phyloP scores from a whole-genome alignment of 2,797 vertebrate species.

The Platyrinchus mystaceus region DNA sequence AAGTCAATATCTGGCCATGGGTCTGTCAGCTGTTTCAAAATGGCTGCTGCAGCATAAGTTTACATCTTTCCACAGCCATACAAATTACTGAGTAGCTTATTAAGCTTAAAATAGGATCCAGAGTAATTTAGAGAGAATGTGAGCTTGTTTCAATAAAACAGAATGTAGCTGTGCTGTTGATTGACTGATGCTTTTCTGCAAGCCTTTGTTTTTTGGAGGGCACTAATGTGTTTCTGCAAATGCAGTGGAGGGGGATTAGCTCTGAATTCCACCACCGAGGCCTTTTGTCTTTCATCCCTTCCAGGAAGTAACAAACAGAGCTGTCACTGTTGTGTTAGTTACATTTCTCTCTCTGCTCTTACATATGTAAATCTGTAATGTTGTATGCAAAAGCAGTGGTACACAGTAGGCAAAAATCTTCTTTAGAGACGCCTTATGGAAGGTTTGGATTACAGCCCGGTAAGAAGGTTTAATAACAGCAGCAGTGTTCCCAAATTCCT shows the following conservation, averaged over 20 bases:
- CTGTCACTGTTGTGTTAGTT: not conserved
- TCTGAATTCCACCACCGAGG: not conserved
- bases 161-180: not conserved
- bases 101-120: not conserved
- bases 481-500: conserved; percentile 11
- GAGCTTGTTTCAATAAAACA: not conserved
- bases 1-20: rapidly evolving
- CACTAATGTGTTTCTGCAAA: not conserved
- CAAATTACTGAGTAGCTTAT: not conserved
- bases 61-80: not conserved
- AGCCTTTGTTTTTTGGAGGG: not conserved
- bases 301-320: not conserved
- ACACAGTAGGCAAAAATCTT: not conserved
- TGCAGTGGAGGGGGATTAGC: not conserved
- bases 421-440: not conserved
- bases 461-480: not conserved
- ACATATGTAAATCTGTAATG: not conserved
- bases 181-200: not conserved
- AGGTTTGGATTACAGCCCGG: not conserved
- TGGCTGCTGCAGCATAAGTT: not conserved
- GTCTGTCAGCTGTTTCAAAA: not conserved
- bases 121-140: not conserved
- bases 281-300: not conserved
- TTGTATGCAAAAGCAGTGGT: not conserved
- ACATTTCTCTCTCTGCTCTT: not conserved